Percentiles rank a stretch among this genome's conserved stretches.
These are phyloP conservation scores for Girardinichthys multiradiatus DNA, from an alignment of 2,113 vertebrate species.

Conservation along the genomic window DNA sequence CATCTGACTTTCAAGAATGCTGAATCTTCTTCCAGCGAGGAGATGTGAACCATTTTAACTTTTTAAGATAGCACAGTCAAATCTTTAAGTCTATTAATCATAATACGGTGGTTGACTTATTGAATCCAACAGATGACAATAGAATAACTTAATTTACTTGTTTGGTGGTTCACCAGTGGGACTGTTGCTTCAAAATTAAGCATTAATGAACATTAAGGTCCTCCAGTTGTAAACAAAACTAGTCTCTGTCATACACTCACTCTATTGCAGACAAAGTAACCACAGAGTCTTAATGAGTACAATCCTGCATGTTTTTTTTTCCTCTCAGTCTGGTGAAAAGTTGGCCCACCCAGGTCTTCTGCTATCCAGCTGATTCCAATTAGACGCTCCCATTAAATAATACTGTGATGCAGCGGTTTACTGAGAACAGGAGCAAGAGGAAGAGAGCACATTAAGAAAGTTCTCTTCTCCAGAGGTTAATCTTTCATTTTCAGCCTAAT, in stretches of 20 bases:
- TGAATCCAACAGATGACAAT: neutral
- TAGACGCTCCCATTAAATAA: slow-evolving; percentile 66
- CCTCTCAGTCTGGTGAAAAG: slow-evolving; percentile 41
- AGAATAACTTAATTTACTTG: neutral
- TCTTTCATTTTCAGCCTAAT: slow-evolving; percentile 72
- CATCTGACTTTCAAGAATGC: too few species aligned
- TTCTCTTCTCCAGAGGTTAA: slow-evolving; percentile 66
- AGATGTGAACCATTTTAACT: too few species aligned
- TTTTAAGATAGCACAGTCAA: too few species aligned
- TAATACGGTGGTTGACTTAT: too few species aligned
- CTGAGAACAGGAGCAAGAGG: slow-evolving; percentile 34
- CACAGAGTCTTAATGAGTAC: slow-evolving; percentile 57
- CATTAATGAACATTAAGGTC: neutral
- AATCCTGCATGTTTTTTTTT: slow-evolving; percentile 55
- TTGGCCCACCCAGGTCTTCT: slow-evolving; percentile 46
- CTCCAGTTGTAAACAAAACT: neutral
- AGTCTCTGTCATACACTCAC: slow-evolving; percentile 4
- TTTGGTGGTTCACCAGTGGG: neutral
- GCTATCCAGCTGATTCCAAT: slow-evolving; percentile 71
- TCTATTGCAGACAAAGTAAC: slow-evolving; percentile 28
- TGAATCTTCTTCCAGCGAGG: too few species aligned
- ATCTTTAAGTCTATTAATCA: too few species aligned
- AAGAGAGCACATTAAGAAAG: slow-evolving; percentile 54
- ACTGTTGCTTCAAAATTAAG: neutral
- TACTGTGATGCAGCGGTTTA: slow-evolving; percentile 47